These are phyloP conservation scores for Alectoris magna DNA, from an alignment of 2,797 vertebrate species.

Conservation along the genomic window DNA sequence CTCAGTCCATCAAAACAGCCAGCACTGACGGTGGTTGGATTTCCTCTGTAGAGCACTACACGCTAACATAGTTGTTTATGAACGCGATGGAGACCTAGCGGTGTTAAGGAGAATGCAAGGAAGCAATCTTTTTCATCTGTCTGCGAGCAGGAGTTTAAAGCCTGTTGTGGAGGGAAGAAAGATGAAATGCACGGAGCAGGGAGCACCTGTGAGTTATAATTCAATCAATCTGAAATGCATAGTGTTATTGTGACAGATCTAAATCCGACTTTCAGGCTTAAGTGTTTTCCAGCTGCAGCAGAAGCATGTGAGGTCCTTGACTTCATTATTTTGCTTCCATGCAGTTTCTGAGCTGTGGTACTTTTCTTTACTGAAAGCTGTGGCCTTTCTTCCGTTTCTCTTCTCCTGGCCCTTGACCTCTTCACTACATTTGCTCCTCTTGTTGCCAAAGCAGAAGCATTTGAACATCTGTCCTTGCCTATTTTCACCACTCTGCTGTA, in stretches of 20 bases:
- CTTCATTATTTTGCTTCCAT: constrained; percentile 61
- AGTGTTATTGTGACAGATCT: constrained; percentile 41
- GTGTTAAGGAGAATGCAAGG: neutral
- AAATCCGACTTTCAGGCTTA: constrained; percentile 38
- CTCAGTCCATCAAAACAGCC: constrained; percentile 52
- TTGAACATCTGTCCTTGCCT: constrained; percentile 70
- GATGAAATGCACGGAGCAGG: neutral
- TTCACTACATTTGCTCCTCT: neutral
- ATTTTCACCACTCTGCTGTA: constrained; percentile 32
- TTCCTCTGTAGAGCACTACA: neutral
- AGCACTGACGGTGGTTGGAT: neutral
- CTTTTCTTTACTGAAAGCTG: constrained; percentile 13
- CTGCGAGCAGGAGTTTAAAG: neutral
- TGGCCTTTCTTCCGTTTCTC: constrained; percentile 30
- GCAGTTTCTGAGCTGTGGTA: constrained; percentile 11
- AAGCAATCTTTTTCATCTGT: neutral
- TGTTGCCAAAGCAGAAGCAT: constrained; percentile 61
- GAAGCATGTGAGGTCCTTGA: constrained; percentile 42
- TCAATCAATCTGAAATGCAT: constrained; percentile 45
- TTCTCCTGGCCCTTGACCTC: constrained; percentile 60
- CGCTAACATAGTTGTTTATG: constrained; percentile 6
- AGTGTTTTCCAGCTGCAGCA: constrained; percentile 21
- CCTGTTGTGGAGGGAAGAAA: neutral
- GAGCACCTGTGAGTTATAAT: constrained; percentile 51
- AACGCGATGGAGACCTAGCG: neutral